Base-by-base conservation (phyloP, 2,888 invertebrate species). In the Leucoptera coffeella region DNA sequence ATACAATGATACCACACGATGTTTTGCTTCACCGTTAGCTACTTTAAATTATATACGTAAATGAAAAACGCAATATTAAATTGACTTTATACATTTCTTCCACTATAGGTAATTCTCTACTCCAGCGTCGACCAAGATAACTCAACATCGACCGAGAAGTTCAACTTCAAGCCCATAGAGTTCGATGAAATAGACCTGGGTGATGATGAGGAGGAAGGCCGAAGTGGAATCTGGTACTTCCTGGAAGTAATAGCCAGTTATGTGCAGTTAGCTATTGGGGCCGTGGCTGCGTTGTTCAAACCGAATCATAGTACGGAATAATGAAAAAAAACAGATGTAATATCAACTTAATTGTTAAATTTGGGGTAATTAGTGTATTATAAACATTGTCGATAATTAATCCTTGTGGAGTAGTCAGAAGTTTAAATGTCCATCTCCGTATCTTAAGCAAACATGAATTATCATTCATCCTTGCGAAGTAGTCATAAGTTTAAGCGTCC, bases 231-330 rank as follows among this genome's bases (percentile, higher is more conserved):
- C 2, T 28, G 50, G 2, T 53, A 47, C 10, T 12, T 61, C 2
- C 29, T 71, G 4, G 69, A 71, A 29, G 25, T 61, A 1, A 15
- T 65, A 1, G 58, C 51, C 1, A 62, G 62, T 32, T 21, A 60
- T 1, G 28, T 58, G 9, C 61, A 61, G 30, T 29, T 69, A 7
- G 22, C 56, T 7, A 58, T 51, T 41, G 64, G 65, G 0, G 56
- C 57, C 1, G 29, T 69, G 2, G 15, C 43, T 2, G 38, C 50
- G 0, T 23, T 53, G 1, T 60, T 69, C 22, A 45, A 35, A 12
- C 42, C 50, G 2, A 29, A 31, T n/a, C n/a, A n/a, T 8, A 4
- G 28, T 19, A n/a, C 3, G n/a, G 19, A 10, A 19, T 2, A 19
- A 10, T n/a, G n/a, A 19, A 4, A 19, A 19, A 19, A 19, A 19